phyloP scores from a whole-genome alignment of 2,113 vertebrate genomes.

The Pavo muticus region DNA sequence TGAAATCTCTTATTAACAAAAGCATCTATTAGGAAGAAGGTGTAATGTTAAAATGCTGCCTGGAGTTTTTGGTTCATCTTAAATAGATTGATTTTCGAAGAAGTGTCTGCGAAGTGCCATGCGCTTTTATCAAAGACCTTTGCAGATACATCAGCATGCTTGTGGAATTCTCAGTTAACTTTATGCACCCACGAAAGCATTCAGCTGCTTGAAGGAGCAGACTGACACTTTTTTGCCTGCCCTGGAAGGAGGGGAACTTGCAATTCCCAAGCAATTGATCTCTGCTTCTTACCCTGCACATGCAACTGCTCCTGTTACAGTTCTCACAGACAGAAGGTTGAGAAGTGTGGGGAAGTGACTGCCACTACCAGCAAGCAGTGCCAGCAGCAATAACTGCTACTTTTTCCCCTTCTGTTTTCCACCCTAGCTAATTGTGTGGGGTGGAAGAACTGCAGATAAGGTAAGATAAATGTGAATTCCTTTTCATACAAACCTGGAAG shows the following conservation, averaged over 20 bases:
- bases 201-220: background rate
- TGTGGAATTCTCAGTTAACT: background rate
- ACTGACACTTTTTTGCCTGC: background rate
- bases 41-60: background rate
- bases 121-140: background rate
- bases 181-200: background rate
- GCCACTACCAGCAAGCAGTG: background rate
- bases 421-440: background rate
- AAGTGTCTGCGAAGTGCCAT: background rate
- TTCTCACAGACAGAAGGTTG: background rate
- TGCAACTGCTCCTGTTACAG: background rate
- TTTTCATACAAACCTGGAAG: background rate
- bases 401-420: background rate
- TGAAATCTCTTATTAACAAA: constrained; percentile 8
- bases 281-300: background rate
- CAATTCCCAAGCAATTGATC: background rate
- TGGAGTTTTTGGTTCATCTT: background rate
- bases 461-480: rapidly evolving
- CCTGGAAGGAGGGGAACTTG: background rate
- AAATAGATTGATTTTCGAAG: background rate
- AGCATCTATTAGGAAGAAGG: background rate
- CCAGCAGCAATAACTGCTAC: background rate
- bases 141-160: background rate
- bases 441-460: background rate
- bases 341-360: rapidly evolving